Base-by-base conservation (phyloP, 2,797 vertebrate species). In the Malurus leucopterus region DNA sequence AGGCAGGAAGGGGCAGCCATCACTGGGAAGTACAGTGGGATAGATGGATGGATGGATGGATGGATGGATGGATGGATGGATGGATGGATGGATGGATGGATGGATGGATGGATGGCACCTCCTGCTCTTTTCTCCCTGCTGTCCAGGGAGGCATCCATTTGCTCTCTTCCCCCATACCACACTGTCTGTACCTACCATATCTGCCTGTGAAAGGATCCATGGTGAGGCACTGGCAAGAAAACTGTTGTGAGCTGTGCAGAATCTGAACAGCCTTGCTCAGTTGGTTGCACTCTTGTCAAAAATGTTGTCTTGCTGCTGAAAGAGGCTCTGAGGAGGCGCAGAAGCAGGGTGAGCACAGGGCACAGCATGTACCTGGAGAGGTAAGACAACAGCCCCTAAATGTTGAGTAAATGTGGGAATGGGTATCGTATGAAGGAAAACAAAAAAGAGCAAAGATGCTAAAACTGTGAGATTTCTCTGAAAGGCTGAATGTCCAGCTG, bases 91-190 rank as follows among this genome's bases (percentile, higher is more conserved):
- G 54, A 58, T 47, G 70, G 54, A 40, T 21, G 70, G 71, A 51
- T 34, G 51, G 50, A 64, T 36, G 62, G 43, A 46, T 46, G 43
- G 62, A 47, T 21, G 22, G 17, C 3, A 64, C 8, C 6, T 69
- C 36, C 26, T 36, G 29, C 13, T 62, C 23, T 46, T 29, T 53
- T 2, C 15, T 57, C 7, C 38, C 21, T 70, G 41, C 15, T 0
- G 0, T 36, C 29, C 4, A 3, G 7, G 36, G 36, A 36, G 36
- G 36, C 36, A 36, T 38, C 15, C 12, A 29, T 77, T 55, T 69
- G 15, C 38, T 41, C 26, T 15, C 14, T 27, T 74, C 3, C 22
- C 3, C 12, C 8, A 62, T 14, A 43, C 6, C 0, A 0, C 26
- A 36, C 8, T 55, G 27, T 15, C 40, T 62, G 34, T 7, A 4